Base-by-base conservation (phyloP, 2,888 invertebrate species). In the Rotaria magnacalcarata region DNA sequence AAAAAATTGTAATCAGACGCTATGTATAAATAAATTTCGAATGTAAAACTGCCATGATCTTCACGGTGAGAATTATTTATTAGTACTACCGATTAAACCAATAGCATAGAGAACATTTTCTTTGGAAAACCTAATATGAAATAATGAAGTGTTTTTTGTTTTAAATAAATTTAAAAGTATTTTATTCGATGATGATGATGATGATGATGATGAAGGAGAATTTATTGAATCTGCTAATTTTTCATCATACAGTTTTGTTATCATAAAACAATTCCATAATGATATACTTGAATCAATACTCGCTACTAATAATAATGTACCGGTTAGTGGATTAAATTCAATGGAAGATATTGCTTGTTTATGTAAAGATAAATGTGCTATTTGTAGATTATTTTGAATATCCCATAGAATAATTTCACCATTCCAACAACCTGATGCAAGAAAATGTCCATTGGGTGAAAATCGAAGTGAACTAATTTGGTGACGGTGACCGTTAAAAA, bases 361-460 rank as follows among this genome's bases (percentile, higher is more conserved):
- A 52, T 86, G 86, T 50, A 85, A 75, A 14, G 34, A 58, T 27
- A 86, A 50, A 85, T 85, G 74, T 19, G 85, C 86, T 27, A 86
- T 85, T 43, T 85, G 43, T 5, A 85, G 43, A 50, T 85, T 85
- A 50, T 67, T 85, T 27, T 75, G 85, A 84, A 86, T 85, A 60
- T 86, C 86, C 86, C 86, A 86, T 3, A 86, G n/a, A 56, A 85
- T 47, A 85, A 86, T 74, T 27, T 56, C 27, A 27, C 60, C 50
- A 52, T 86, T 85, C 41, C 43, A 75, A 60, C 86, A 75, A 34
- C 86, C 86, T 19, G 86, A 85, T 43, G 50, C 85, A 4, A 86
- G 54, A 84, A 85, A 80, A 52, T 85, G 85, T 50, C 86, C 86
- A 85, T 74, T 85, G 27, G 85, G 43, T n/a, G 86, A 86, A 85